Evolutionary conservation across 35 echinoderm and acorn worm species (phyloP).

Genomic region (Eucidaris tribuloides): DNA sequence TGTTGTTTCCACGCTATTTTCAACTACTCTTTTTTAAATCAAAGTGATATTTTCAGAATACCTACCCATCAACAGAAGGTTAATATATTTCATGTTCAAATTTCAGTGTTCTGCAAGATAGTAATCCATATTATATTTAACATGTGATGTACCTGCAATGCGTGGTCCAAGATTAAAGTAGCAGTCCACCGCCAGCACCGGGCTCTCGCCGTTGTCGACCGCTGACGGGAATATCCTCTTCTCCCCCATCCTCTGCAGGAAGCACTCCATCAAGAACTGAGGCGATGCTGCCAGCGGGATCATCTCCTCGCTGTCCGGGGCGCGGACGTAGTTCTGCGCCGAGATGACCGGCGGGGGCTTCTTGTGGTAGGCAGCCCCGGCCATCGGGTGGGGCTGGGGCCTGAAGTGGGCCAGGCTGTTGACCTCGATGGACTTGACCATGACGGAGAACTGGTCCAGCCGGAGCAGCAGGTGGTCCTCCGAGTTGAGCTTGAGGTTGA

Average conservation of each 20-base stretch:
- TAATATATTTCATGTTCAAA: too few relatives aligned
- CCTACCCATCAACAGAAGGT: too few relatives aligned
- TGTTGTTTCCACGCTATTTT: neutral
- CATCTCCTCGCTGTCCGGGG: constrained; percentile 85
- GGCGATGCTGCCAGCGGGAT: constrained; percentile 60
- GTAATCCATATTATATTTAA: too few relatives aligned
- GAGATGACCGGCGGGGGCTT: constrained; percentile 15
- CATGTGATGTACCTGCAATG: constrained; percentile 79
- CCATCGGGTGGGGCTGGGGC: constrained; percentile 17
- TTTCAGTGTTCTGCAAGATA: too few relatives aligned
- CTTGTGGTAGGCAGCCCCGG: constrained; percentile 4
- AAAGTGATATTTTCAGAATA: too few relatives aligned
- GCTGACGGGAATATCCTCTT: constrained; percentile 59
- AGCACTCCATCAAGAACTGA: constrained; percentile 88
- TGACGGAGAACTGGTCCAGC: constrained; percentile 53
- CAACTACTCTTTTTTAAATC: too few relatives aligned
- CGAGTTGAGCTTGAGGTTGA: constrained; percentile 62
- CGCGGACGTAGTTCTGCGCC: constrained; percentile 58
- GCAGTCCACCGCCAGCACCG: constrained; percentile 76
- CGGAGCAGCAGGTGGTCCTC: constrained; percentile 23
- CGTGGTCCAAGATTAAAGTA: constrained; percentile 75
- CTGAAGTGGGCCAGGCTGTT: constrained; percentile 14
- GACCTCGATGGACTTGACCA: constrained; percentile 53
- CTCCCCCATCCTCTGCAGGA: constrained; percentile 47
- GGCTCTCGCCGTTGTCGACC: constrained; percentile 31